Evolutionary conservation across 2,888 invertebrate genomes (phyloP).

Genomic region (Folsomia candida): DNA sequence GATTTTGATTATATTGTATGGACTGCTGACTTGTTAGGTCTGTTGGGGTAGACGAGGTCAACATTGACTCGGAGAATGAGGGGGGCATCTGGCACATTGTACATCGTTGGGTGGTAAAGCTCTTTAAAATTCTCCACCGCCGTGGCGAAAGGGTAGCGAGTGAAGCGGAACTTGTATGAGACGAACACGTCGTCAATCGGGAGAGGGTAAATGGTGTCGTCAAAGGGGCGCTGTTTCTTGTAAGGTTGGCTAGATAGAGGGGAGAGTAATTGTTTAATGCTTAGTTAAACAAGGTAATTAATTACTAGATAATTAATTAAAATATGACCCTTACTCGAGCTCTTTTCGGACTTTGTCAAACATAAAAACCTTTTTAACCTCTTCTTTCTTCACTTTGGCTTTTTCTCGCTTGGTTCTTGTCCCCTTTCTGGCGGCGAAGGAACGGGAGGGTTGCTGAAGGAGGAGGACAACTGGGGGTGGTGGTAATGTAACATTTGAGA

Average conservation of each 20-base stretch:
- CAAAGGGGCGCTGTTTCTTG: constrained; percentile 51
- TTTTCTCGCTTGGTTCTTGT: constrained; percentile 73
- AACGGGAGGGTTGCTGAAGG: constrained; percentile 27
- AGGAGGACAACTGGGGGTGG: too few species aligned
- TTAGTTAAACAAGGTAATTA: not conserved
- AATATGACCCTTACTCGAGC: constrained; percentile 56
- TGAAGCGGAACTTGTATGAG: constrained; percentile 60
- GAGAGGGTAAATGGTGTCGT: constrained; percentile 61
- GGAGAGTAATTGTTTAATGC: not conserved
- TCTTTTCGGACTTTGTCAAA: constrained; percentile 68
- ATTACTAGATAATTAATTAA: not conserved
- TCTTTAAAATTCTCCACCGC: constrained; percentile 76
- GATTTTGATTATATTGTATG: too few species aligned
- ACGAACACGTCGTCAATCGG: constrained; percentile 67
- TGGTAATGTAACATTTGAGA: too few species aligned
- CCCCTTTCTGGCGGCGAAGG: constrained; percentile 77
- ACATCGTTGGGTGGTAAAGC: constrained; percentile 75
- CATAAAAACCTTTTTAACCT: constrained; percentile 71
- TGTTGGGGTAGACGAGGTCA: constrained; percentile 65
- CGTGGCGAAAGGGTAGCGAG: constrained; percentile 67
- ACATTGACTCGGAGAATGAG: constrained; percentile 72
- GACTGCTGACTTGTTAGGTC: constrained; percentile 42
- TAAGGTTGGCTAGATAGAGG: constrained; percentile 32
- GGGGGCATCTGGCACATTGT: constrained; percentile 69
- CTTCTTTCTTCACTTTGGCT: constrained; percentile 62